Evolutionary conservation across 2,888 invertebrate species (phyloP).

Genomic region (Hololepta plana): DNA sequence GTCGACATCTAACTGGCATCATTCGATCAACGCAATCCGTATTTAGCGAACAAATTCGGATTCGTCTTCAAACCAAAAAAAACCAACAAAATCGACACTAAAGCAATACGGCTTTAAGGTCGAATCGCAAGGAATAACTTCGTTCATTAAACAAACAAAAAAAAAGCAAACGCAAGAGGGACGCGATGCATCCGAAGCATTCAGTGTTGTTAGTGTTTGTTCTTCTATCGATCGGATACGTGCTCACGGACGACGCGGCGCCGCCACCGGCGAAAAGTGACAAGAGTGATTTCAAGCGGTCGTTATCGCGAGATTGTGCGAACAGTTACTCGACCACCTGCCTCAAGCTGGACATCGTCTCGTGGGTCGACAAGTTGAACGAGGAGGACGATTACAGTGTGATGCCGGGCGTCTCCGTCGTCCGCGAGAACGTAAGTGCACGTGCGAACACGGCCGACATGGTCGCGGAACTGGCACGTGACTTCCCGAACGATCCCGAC

Average conservation of each 20-base stretch:
- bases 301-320: conserved; percentile 32
- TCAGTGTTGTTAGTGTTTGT: conserved; percentile 10
- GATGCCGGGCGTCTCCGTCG: conserved; percentile 55
- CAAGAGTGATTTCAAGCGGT: conserved; percentile 20
- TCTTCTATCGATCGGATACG: conserved; percentile 6
- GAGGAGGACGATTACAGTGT: conserved; percentile 50
- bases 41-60: too few relatives aligned
- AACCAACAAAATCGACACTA: too few relatives aligned
- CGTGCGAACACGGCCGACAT: conserved; percentile 43
- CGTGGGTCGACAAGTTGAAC: conserved; percentile 55
- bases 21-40: too few relatives aligned
- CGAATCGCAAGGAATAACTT: too few relatives aligned
- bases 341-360: conserved; percentile 58
- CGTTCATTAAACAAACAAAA: too few relatives aligned
- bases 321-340: conserved; percentile 51
- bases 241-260: conserved; percentile 7
- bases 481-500: conserved; percentile 58
- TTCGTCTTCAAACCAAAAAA: too few relatives aligned
- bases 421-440: conserved; percentile 38
- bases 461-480: conserved; percentile 55
- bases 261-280: conserved; percentile 11
- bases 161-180: too few relatives aligned
- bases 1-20: too few relatives aligned
- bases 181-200: too few relatives aligned
- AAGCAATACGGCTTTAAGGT: too few relatives aligned